phyloP scores from a whole-genome alignment of 92 coral and sea anemone genomes.

The Heliopora coerulea region DNA sequence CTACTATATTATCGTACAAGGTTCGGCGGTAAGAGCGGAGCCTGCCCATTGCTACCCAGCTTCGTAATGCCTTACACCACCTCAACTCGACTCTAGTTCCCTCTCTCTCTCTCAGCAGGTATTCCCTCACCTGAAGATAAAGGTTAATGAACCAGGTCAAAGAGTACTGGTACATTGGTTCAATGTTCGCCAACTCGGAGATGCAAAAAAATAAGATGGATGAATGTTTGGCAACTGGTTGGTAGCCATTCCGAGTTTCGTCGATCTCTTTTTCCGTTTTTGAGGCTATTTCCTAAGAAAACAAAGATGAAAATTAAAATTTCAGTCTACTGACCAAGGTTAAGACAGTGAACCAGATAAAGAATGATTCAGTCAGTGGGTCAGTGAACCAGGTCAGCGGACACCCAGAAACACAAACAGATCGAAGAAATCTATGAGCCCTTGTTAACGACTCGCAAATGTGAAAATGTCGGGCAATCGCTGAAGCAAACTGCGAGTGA shows the following conservation, averaged over 20 bases:
- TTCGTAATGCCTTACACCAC: neutral
- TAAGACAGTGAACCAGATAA: no score
- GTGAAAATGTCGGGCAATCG: no score
- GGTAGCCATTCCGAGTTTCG: conserved; percentile 96
- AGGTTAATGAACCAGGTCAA: conserved; percentile 95
- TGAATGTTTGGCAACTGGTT: conserved; percentile 95
- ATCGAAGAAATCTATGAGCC: no score
- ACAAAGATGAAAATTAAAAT: no score
- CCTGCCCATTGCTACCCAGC: neutral
- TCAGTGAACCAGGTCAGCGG: no score
- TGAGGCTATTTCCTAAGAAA: conserved; percentile 87
- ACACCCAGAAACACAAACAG: no score
- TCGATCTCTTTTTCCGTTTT: conserved; percentile 97
- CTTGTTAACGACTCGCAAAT: no score
- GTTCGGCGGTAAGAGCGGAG: no score
- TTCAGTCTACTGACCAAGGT: no score
- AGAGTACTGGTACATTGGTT: conserved; percentile 99
- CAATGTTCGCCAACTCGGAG: conserved; percentile 96
- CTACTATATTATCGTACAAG: neutral
- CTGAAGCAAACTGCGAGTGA: no score
- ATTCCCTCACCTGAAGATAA: conserved; percentile 71
- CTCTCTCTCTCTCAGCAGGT: neutral
- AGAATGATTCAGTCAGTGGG: no score
- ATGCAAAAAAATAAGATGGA: conserved; percentile 95
- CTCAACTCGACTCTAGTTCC: neutral